Conservation (phyloP, 1,140 invertebrate genomes). For the Cataglyphis hispanica region DNA sequence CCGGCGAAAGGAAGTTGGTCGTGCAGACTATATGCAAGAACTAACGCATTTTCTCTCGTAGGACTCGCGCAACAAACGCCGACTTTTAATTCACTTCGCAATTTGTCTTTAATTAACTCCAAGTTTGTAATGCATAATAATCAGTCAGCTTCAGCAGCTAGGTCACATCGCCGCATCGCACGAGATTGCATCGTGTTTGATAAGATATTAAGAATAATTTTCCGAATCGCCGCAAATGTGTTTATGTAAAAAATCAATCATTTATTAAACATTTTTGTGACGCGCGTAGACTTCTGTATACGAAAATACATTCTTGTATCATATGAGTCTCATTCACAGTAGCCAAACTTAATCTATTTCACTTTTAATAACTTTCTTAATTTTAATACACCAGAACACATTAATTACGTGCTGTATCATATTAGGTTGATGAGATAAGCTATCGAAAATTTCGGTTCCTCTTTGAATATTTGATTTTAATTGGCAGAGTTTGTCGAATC, state of each 20-base stretch:
- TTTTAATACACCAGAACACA: too few relatives aligned
- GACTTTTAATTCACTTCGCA: conserved; percentile 63
- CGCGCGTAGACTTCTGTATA: not conserved
- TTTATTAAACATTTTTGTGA: too few relatives aligned
- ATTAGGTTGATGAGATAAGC: not conserved
- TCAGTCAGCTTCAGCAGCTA: conserved; percentile 27
- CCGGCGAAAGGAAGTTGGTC: conserved; percentile 1
- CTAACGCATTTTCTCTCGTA: not conserved
- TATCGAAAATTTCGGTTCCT: not conserved
- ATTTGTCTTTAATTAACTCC: conserved; percentile 62
- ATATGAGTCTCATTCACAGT: too few relatives aligned
- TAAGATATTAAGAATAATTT: not conserved
- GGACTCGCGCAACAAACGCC: conserved; percentile 39
- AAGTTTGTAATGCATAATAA: conserved; percentile 61
- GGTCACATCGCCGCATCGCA: conserved; percentile 18
- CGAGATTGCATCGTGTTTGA: conserved; percentile 15
- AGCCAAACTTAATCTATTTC: too few relatives aligned
- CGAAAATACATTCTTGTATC: too few relatives aligned
- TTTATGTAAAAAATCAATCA: not conserved
- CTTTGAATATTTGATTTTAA: not conserved
- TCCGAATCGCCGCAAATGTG: too few relatives aligned
- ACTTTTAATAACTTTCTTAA: not conserved
- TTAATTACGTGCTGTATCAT: too few relatives aligned
- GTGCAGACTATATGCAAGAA: conserved; percentile 7
- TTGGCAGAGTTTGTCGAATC: not conserved